Conservation (phyloP, 1,140 invertebrate species). For the Leptinotarsa texana region DNA sequence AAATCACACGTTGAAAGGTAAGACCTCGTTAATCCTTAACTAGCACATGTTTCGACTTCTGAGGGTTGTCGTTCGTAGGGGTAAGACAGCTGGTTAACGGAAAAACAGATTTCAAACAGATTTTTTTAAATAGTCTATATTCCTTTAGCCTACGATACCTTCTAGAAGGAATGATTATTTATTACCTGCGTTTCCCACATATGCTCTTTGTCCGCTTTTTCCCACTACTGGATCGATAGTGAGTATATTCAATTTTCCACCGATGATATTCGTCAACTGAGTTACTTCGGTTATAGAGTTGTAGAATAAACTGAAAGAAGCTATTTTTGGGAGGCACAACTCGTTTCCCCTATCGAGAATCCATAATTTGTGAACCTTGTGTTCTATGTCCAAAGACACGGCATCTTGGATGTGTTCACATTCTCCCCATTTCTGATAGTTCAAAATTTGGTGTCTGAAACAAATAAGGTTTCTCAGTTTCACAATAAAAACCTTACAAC, state of each 20-base stretch:
- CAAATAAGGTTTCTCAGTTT: too few relatives aligned
- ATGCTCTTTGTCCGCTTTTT: conserved; percentile 35
- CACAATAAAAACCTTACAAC: too few relatives aligned
- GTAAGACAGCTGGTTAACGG: too few relatives aligned
- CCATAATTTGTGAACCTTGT: conserved; percentile 42
- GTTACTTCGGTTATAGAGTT: conserved; percentile 32
- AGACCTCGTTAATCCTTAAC: too few relatives aligned
- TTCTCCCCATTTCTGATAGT: conserved; percentile 42
- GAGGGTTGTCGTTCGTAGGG: too few relatives aligned
- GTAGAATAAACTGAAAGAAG: conserved; percentile 42
- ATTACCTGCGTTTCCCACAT: conserved; percentile 36
- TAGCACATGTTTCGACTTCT: too few relatives aligned
- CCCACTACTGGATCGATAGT: conserved; percentile 30
- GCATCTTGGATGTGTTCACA: conserved; percentile 46
- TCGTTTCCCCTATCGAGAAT: conserved; percentile 46
- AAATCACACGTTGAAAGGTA: too few relatives aligned
- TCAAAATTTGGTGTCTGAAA: conserved; percentile 20
- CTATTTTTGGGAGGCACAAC: conserved; percentile 42
- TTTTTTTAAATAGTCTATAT: too few relatives aligned
- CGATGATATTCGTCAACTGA: conserved; percentile 27
- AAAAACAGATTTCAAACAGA: too few relatives aligned
- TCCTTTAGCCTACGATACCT: too few relatives aligned
- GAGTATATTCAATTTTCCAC: conserved; percentile 28
- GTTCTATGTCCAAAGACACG: conserved; percentile 43
- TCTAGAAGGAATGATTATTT: too few relatives aligned